phyloP scores from a whole-genome alignment of 2,888 invertebrate species.

The Carabus problematicus region DNA sequence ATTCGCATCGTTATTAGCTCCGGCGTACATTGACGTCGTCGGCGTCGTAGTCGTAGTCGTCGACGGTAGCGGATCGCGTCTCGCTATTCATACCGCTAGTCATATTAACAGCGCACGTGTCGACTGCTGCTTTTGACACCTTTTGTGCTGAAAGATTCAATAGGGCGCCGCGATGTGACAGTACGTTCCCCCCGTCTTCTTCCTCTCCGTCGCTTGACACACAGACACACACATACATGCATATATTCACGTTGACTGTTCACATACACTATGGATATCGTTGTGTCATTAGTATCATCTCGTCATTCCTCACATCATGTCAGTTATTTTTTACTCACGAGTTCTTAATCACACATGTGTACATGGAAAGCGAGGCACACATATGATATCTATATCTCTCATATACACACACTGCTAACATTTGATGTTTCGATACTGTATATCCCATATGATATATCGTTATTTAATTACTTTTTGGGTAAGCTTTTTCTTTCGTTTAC shows the following conservation, averaged over 20 bases:
- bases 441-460: slow-evolving; percentile 46
- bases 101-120: slow-evolving; percentile 47
- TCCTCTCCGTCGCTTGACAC: neutral
- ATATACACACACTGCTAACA: too few relatives aligned
- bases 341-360: slow-evolving; percentile 18
- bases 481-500: slow-evolving; percentile 46
- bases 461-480: slow-evolving; percentile 49
- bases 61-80: slow-evolving; percentile 20
- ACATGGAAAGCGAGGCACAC: neutral
- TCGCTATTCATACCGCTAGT: slow-evolving; percentile 46
- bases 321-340: neutral
- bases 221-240: neutral
- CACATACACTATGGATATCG: neutral
- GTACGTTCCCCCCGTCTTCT: neutral
- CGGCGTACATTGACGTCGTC: slow-evolving; percentile 15
- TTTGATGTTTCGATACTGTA: neutral
- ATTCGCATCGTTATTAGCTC: slow-evolving; percentile 14
- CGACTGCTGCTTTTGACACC: slow-evolving; percentile 49
- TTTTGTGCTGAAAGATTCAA: slow-evolving; percentile 49
- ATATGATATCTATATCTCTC: neutral
- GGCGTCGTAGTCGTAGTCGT: slow-evolving; percentile 11
- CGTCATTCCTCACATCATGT: slow-evolving; percentile 1
- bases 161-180: slow-evolving; percentile 38
- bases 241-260: neutral
- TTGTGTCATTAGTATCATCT: slow-evolving; percentile 14